These are phyloP conservation scores for Tauraco hartlaubi DNA, from an alignment of 2,797 vertebrate genomes.

Conservation along the genomic window DNA sequence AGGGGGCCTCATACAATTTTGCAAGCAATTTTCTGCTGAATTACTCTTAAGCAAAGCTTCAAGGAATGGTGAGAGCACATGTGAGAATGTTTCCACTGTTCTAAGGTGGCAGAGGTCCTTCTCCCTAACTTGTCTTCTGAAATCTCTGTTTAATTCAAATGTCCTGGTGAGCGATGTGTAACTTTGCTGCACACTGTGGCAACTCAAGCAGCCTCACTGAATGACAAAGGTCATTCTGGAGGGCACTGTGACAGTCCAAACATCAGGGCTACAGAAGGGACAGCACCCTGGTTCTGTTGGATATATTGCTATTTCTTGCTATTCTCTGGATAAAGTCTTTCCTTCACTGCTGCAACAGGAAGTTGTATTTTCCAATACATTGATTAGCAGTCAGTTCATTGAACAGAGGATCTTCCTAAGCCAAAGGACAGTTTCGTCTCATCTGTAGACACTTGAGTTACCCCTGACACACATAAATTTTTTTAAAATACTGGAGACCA, in stretches of 20 bases:
- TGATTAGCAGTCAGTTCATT: background rate
- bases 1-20: background rate
- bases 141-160: background rate
- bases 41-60: background rate
- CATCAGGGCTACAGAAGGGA: background rate
- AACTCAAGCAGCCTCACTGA: background rate
- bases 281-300: rapidly evolving
- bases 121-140: background rate
- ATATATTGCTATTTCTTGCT: background rate
- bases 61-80: background rate
- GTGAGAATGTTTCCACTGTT: background rate
- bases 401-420: background rate
- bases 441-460: background rate
- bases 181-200: background rate
- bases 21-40: background rate
- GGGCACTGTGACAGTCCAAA: background rate
- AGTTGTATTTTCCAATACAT: background rate
- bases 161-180: background rate
- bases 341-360: background rate
- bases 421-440: background rate
- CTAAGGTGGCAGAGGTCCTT: background rate
- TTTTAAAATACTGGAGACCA: background rate
- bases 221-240: background rate
- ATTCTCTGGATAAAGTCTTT: background rate
- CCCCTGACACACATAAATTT: background rate